Percentiles rank a stretch among this genome's conserved stretches.
Evolutionary conservation across 2,888 invertebrate species (phyloP).

Genomic region (Opisthograptis luteolata): DNA sequence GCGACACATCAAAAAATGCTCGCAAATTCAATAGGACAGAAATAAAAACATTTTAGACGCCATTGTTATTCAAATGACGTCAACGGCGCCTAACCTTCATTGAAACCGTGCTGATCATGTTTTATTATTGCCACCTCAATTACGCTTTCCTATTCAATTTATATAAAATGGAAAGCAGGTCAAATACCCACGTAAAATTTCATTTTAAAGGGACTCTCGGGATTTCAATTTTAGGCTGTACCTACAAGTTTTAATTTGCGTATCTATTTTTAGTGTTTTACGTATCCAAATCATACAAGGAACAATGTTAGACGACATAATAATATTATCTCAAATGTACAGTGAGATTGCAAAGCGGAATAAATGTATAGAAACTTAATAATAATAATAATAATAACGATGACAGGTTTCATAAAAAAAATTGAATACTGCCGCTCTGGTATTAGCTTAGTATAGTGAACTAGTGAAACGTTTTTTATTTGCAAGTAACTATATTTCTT

Average conservation of each 20-base stretch:
- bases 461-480: too few relatives aligned
- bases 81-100: constrained; percentile 6
- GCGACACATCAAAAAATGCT: constrained; percentile 17
- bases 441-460: too few relatives aligned
- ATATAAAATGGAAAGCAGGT: constrained; percentile 14
- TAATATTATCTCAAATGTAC: too few relatives aligned
- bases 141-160: constrained; percentile 31
- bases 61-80: constrained; percentile 24
- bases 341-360: too few relatives aligned
- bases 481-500: too few relatives aligned
- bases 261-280: not conserved
- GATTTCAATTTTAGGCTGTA: not conserved
- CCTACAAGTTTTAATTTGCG: not conserved
- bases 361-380: too few relatives aligned
- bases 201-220: constrained; percentile 1
- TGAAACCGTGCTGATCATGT: constrained; percentile 25
- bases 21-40: constrained; percentile 16
- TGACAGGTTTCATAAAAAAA: too few relatives aligned
- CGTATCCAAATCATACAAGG: not conserved
- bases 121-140: constrained; percentile 35
- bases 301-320: too few relatives aligned
- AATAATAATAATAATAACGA: too few relatives aligned
- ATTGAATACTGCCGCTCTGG: too few relatives aligned
- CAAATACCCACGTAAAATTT: constrained; percentile 2
- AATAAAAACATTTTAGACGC: constrained; percentile 30